These are phyloP conservation scores for Pollicipes pollicipes DNA, from an alignment of 1,140 invertebrate genomes.

Conservation along the genomic window DNA sequence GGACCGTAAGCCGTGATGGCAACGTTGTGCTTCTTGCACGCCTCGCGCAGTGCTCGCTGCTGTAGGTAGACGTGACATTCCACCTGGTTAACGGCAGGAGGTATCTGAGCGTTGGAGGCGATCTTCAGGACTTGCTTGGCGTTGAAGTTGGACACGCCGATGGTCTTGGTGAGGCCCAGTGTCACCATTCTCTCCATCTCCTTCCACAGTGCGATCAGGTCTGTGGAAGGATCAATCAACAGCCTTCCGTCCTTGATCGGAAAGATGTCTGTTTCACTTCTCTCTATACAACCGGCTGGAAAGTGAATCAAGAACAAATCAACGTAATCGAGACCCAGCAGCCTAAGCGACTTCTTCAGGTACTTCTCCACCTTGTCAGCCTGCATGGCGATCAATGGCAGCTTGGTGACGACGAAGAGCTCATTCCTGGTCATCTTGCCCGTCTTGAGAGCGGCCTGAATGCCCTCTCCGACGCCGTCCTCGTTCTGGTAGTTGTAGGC, in stretches of 20 bases:
- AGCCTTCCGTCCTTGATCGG: neutral
- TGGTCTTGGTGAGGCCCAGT: constrained; percentile 22
- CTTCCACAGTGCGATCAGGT: constrained; percentile 10
- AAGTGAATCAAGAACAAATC: constrained; percentile 70
- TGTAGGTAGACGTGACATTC: constrained; percentile 33
- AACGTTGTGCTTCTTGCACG: constrained; percentile 27
- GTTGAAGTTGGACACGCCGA: too few species aligned
- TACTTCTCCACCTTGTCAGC: constrained; percentile 49
- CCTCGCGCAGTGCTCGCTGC: constrained; percentile 26
- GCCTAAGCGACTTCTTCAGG: constrained; percentile 47
- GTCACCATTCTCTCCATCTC: constrained; percentile 23
- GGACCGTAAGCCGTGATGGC: constrained; percentile 30
- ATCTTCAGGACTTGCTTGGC: too few species aligned
- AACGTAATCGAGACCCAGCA: constrained; percentile 54
- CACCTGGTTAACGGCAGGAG: constrained; percentile 59
- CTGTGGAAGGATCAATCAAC: constrained; percentile 10
- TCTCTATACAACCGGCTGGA: constrained; percentile 29
- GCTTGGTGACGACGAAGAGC: constrained; percentile 23
- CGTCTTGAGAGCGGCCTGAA: too few species aligned
- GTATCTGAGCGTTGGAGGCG: constrained; percentile 37
- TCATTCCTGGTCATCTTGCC: constrained; percentile 25
- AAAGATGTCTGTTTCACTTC: neutral
- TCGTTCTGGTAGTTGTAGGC: too few species aligned
- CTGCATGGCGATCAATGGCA: constrained; percentile 22
- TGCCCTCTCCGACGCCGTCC: too few species aligned